Evolutionary conservation across 2,888 invertebrate species (phyloP).

Genomic region (Mechanitis mazaeus): DNA sequence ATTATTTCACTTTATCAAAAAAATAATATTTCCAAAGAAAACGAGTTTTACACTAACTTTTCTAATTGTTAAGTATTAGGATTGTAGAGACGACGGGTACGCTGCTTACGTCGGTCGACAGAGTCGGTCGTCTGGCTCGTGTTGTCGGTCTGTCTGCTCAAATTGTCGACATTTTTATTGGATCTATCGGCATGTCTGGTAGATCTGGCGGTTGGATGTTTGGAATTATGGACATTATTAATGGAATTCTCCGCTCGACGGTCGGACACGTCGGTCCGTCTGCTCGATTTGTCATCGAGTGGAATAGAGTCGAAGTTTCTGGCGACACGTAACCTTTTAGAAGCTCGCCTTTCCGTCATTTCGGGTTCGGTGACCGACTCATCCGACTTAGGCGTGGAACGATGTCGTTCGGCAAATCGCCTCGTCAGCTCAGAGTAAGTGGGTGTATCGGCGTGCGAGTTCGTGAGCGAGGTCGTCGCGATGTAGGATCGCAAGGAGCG

Average conservation of each 20-base stretch:
- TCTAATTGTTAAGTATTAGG: neutral
- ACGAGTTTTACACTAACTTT: no score
- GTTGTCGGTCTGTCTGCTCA: no score
- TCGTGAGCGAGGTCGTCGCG: neutral
- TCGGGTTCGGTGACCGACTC: constrained; percentile 4
- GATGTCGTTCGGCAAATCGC: constrained; percentile 32
- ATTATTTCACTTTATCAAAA: no score
- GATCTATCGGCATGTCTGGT: no score
- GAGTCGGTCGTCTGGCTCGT: neutral
- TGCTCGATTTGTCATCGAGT: constrained; percentile 7
- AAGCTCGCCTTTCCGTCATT: constrained; percentile 1
- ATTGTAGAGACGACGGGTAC: constrained; percentile 21
- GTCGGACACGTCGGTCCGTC: neutral
- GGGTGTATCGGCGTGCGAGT: constrained; percentile 22
- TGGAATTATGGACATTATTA: neutral
- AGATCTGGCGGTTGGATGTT: no score
- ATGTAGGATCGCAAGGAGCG: no score
- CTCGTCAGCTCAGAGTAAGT: constrained; percentile 39
- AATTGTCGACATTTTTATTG: no score
- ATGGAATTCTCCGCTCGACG: neutral
- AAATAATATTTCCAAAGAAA: no score
- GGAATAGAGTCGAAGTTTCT: neutral
- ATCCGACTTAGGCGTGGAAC: constrained; percentile 22
- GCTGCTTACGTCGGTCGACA: constrained; percentile 2
- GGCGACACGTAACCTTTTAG: neutral